phyloP scores from a whole-genome alignment of 2,888 invertebrate species.

The Ophonus ardosiacus region DNA sequence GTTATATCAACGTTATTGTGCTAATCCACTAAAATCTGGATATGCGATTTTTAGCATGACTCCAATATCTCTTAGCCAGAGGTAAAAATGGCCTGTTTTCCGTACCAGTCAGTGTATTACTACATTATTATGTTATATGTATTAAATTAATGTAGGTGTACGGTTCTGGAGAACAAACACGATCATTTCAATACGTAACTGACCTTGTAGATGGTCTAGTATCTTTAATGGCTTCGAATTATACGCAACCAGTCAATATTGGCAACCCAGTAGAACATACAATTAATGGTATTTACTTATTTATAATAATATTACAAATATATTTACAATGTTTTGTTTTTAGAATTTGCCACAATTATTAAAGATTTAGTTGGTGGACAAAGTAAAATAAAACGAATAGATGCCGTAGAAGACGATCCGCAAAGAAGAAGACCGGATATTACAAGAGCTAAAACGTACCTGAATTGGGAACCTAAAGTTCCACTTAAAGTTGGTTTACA shows the following conservation, averaged over 20 bases:
- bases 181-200: constrained; percentile 98
- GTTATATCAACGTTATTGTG: not conserved
- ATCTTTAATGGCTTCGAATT: constrained; percentile 95
- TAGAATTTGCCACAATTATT: constrained; percentile 92
- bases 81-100: constrained; percentile 4
- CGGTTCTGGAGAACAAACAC: constrained; percentile 92
- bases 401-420: constrained; percentile 97
- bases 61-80: no score
- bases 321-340: not conserved
- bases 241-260: constrained; percentile 94
- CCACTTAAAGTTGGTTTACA: constrained; percentile 91
- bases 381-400: constrained; percentile 89
- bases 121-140: constrained; percentile 26
- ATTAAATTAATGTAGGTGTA: constrained; percentile 80
- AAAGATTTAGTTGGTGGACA: constrained; percentile 90
- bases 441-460: constrained; percentile 87
- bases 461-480: constrained; percentile 96
- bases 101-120: not conserved
- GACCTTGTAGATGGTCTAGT: constrained; percentile 97
- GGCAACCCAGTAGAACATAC: constrained; percentile 99
- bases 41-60: no score
- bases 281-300: constrained; percentile 83
- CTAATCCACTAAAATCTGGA: no score
- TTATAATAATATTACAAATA: not conserved
- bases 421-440: constrained; percentile 97